Conservation (phyloP, 1,140 invertebrate species). For the Saccostrea cuccullata region DNA sequence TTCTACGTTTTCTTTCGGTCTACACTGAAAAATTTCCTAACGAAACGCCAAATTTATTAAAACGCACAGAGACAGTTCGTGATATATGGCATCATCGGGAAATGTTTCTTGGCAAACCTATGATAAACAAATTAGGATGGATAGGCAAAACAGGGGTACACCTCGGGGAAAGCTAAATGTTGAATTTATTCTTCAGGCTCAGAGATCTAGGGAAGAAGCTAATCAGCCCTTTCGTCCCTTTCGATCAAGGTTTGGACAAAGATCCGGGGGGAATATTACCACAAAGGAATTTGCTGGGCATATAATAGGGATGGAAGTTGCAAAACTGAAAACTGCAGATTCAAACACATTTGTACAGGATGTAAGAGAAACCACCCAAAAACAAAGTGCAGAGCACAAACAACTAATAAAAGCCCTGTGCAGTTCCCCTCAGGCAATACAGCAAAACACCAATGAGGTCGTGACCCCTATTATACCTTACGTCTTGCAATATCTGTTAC, state of each 20-base stretch:
- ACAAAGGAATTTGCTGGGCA: neutral
- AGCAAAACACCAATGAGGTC: no score
- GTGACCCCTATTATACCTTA: neutral
- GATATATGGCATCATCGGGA: conserved; percentile 36
- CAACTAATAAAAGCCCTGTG: no score
- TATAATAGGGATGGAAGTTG: neutral
- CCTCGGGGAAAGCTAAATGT: no score
- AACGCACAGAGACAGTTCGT: conserved; percentile 44
- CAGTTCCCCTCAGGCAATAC: no score
- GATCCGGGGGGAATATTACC: neutral
- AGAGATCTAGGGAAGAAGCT: conserved; percentile 19
- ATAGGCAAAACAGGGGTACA: no score
- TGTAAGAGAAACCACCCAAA: no score
- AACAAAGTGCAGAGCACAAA: no score
- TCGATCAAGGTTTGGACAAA: neutral
- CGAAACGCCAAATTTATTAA: conserved; percentile 25
- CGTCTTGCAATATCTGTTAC: neutral
- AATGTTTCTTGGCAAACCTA: no score
- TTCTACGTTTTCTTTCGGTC: conserved; percentile 44
- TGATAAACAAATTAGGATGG: no score
- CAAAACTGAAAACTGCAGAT: no score
- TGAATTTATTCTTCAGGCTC: no score
- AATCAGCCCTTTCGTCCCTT: conserved; percentile 38
- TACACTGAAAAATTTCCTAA: conserved; percentile 50
- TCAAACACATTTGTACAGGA: no score